Percentiles rank a stretch among this genome's conserved stretches.
Evolutionary conservation across 2,113 vertebrate species (phyloP).

Genomic region (Muscicapa adusta): DNA sequence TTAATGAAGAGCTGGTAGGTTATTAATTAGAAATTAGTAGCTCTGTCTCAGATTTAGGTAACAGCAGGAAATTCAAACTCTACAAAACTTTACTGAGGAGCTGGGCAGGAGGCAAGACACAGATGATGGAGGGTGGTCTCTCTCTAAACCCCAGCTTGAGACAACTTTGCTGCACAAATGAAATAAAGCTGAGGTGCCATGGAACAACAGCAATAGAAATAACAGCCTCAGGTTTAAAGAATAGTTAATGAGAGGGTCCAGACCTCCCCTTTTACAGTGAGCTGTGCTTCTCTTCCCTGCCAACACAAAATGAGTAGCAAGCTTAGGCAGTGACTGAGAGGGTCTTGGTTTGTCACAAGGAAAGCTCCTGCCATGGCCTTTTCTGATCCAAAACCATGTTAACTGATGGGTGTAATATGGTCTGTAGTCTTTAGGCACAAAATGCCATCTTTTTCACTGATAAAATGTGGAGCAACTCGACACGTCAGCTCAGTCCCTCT

Average conservation of each 20-base stretch:
- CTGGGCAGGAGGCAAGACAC: neutral
- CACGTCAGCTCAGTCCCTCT: neutral
- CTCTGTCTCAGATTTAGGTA: neutral
- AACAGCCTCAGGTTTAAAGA: neutral
- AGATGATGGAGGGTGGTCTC: neutral
- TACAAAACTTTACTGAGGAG: neutral
- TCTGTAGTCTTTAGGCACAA: neutral
- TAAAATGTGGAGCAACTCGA: neutral
- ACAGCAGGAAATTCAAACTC: neutral
- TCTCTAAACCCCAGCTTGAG: neutral
- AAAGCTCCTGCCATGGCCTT: neutral
- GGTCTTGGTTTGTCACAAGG: neutral
- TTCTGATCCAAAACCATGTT: neutral
- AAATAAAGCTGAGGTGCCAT: neutral
- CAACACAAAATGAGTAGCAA: accelerated
- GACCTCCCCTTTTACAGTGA: neutral
- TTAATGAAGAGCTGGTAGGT: neutral
- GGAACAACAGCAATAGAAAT: neutral
- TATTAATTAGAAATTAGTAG: neutral
- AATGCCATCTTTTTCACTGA: neutral
- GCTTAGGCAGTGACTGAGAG: neutral
- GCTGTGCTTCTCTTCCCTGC: neutral
- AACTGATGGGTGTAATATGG: neutral
- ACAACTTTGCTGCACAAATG: neutral
- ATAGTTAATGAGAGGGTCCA: neutral